Evolutionary conservation across 37 sponge, comb jelly and placozoan species (phyloP), one percentile per base, ranked within the genome.

Genomic region (Bolinopsis microptera): DNA sequence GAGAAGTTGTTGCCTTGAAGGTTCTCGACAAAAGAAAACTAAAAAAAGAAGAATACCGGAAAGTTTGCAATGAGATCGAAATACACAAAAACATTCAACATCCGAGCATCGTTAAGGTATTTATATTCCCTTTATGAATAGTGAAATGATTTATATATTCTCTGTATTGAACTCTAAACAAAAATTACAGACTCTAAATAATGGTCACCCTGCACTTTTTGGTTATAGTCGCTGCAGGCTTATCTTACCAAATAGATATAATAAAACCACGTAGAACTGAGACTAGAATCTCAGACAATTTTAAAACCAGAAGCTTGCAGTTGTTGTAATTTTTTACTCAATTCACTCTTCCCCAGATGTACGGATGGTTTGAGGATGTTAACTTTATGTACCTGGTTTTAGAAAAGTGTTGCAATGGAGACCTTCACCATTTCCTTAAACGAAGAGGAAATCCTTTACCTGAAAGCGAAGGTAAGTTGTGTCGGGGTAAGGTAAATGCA

Each of bases 21-120:
- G 83, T 82, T 8, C 35, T 82, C 3, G 83, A 82, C 23, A 82
- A 82, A 31, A 21, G 83, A 36, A 82, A 82, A 82, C 38, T 82
- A 21, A 82, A 82, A 23, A 24, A 24, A 8, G 83, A 82, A 23
- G 22, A 30, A 37, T 35, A 82, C 38, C 3, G 38, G 24, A 82
- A 82, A 82, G 83, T 82, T 9, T 35, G 83, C 38, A 82, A 82
- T 82, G 83, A 82, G 83, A 82, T 82, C 30, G 83, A 82, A 3
- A 82, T 82, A 21, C 83, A 82, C 83, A 82, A 82, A 31, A 82
- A 31, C 38, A 32, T 82, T 24, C 32, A 82, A 33, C 30, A 82
- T 35, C 38, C 24, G 3, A 82, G 83, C 38, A 82, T 82, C 23
- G 83, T 36, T 23, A 82, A 82, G 83, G 83, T 82, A 72, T n/a